phyloP scores from a whole-genome alignment of 1,140 invertebrate species.

The Drosophila saltans region DNA sequence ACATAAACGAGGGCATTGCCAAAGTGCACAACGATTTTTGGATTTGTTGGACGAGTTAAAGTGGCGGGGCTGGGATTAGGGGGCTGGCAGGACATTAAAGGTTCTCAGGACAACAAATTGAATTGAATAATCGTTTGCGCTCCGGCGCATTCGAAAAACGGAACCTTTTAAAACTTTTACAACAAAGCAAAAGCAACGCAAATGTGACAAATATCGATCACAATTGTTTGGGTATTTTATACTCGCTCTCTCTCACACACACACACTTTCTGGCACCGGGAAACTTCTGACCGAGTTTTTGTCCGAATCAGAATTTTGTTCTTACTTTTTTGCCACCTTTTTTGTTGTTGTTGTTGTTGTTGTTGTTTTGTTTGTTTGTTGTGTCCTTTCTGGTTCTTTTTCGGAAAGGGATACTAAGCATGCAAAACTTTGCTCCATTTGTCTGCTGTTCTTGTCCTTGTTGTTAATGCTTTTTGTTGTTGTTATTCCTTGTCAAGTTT shows the following conservation, averaged over 20 bases:
- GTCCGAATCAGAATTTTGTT: constrained; percentile 36
- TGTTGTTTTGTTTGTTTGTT: constrained; percentile 17
- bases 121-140: constrained; percentile 81
- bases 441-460: constrained; percentile 19
- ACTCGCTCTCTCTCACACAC: neutral
- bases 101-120: constrained; percentile 59
- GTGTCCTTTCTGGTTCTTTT: constrained; percentile 23
- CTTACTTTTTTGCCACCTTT: constrained; percentile 7
- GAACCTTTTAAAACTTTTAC: constrained; percentile 68
- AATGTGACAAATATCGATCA: constrained; percentile 65
- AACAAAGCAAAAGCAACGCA: constrained; percentile 22
- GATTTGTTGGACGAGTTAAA: neutral
- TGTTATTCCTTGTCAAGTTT: constrained; percentile 52
- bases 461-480: constrained; percentile 5
- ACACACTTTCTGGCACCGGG: constrained; percentile 23
- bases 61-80: neutral
- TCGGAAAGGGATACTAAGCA: constrained; percentile 26
- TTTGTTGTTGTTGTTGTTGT: constrained; percentile 26
- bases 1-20: constrained; percentile 38
- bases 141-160: constrained; percentile 66
- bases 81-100: constrained; percentile 41
- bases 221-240: constrained; percentile 49
- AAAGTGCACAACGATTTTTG: constrained; percentile 64
- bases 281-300: constrained; percentile 52
- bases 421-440: constrained; percentile 61